These are phyloP conservation scores for Microcaecilia unicolor DNA, from an alignment of 2,797 vertebrate genomes.

Conservation along the genomic window DNA sequence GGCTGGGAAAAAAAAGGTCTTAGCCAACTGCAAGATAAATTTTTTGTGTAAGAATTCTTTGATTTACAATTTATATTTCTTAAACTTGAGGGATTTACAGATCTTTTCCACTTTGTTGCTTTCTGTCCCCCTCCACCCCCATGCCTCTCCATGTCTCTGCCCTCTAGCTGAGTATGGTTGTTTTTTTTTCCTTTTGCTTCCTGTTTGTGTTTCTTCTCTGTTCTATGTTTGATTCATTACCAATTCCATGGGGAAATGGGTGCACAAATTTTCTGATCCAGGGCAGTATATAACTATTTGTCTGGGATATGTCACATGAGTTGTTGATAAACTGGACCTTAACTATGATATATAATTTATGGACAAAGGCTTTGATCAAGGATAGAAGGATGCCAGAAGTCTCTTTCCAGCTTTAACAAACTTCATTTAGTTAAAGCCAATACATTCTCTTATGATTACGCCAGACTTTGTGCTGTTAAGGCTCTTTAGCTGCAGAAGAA, in stretches of 20 bases:
- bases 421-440: background rate
- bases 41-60: slow-evolving; percentile 22
- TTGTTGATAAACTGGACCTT: background rate
- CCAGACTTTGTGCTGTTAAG: background rate
- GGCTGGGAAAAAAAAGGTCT: slow-evolving; percentile 21
- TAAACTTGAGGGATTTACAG: slow-evolving; percentile 10
- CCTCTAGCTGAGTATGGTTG: too few relatives aligned
- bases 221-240: background rate
- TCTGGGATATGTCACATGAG: background rate
- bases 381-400: background rate
- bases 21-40: slow-evolving; percentile 42
- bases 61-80: slow-evolving; percentile 16
- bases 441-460: background rate
- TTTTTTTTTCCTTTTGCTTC: too few relatives aligned
- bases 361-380: background rate
- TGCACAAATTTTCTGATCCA: background rate
- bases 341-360: background rate
- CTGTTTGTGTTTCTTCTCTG: too few relatives aligned
- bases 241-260: background rate
- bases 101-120: too few relatives aligned
- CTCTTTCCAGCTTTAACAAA: background rate
- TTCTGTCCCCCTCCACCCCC: slow-evolving; percentile 3
- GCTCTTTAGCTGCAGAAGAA: background rate
- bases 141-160: too few relatives aligned
- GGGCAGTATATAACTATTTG: background rate